Evolutionary conservation across 1,140 invertebrate genomes (phyloP).

Genomic region (Callitettix versicolor): DNA sequence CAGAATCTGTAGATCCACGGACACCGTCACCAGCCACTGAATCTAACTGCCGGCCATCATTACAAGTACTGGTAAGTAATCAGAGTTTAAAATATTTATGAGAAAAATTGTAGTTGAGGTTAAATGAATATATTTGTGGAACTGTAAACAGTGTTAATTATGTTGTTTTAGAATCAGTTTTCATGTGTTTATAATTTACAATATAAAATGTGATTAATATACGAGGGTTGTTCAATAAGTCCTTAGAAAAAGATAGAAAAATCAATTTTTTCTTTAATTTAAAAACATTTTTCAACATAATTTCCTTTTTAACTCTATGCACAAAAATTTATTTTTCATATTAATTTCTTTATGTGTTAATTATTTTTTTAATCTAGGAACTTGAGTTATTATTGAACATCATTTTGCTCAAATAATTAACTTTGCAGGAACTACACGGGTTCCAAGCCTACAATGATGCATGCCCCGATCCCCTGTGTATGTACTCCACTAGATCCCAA

Average conservation of each 20-base stretch:
- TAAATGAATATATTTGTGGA: too few relatives aligned
- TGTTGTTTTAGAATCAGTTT: not conserved
- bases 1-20: constrained; percentile 7
- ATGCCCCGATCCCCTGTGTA: constrained; percentile 54
- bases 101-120: not conserved
- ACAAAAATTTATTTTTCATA: too few relatives aligned
- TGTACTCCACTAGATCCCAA: constrained; percentile 41
- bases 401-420: too few relatives aligned
- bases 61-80: constrained; percentile 16
- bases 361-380: too few relatives aligned
- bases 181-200: not conserved
- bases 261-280: too few relatives aligned
- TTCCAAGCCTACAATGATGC: constrained; percentile 48
- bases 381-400: too few relatives aligned
- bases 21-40: constrained; percentile 18
- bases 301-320: too few relatives aligned
- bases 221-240: too few relatives aligned
- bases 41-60: constrained; percentile 2
- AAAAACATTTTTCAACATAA: too few relatives aligned
- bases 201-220: not conserved
- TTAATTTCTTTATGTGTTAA: too few relatives aligned
- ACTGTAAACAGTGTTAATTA: not conserved
- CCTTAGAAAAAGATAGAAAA: too few relatives aligned
- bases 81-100: not conserved
- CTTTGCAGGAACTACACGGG: constrained; percentile 41